Evolutionary conservation across 2,888 invertebrate species (phyloP), one percentile per base, ranked within the genome.

Genomic region (Stenoptilia bipunctidactyla): DNA sequence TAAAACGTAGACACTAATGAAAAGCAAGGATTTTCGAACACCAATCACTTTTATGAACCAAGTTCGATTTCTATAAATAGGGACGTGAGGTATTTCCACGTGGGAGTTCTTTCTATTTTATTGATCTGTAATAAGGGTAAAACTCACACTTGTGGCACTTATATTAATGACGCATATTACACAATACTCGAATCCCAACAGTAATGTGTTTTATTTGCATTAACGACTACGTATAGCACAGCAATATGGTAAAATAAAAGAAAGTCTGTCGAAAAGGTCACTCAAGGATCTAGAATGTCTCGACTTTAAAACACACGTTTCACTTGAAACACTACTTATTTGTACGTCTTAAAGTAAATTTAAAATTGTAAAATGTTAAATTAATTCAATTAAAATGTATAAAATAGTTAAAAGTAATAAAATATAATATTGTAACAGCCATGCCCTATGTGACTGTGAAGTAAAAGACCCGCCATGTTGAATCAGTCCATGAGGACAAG

Each of bases 81-180:
- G 73, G 73, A 62, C 67, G 73, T 67, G 74, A 76, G 74, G 67
- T 77, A 80, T 79, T 77, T 77, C 79, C 82, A 82, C 80, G 82
- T 80, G 80, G 80, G 82, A 79, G 79, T 77, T 74, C 62, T 74
- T 48, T 54, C 30, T 10, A 30, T 30, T 2, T 13, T 13, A 34
- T 34, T 45, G 52, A 61, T 69, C 64, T 53, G 61, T 74, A 80
- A 74, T 76, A 70, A 68, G 58, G 61, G 67, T 62, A 64, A 59
- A 61, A 65, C 61, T 70, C 61, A 57, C 52, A 50, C 55, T 60
- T 63, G 66, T 68, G 64, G 73, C 72, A 71, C 73, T 63, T 5
- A 20, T 20, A 62, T 59, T 61, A 59, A 53, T 58, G 65, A 65
- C 12, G 62, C 66, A 61, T 67, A 69, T 76, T 74, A 73, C 74